Conservation (phyloP, 2,888 invertebrate species). For the Eupithecia inturbata region DNA sequence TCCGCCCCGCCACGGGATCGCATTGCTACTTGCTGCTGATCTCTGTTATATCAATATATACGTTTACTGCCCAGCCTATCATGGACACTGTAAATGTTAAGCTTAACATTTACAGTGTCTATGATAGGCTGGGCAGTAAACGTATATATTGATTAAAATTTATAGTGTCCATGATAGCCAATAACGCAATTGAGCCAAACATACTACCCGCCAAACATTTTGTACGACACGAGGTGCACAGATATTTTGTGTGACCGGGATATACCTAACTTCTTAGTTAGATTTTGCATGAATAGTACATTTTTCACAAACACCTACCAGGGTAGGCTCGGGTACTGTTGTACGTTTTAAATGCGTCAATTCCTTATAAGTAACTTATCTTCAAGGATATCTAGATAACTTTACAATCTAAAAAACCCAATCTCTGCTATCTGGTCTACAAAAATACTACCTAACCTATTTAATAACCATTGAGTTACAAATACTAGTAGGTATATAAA, state of each 20-base stretch:
- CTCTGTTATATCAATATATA: no score
- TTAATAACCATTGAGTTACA: no score
- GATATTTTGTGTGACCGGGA: no score
- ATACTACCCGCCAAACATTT: no score
- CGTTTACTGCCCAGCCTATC: neutral
- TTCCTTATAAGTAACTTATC: neutral
- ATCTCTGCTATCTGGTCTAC: neutral
- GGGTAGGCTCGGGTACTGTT: neutral
- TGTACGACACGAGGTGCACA: no score
- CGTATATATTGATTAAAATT: no score
- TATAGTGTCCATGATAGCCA: no score
- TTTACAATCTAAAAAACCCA: neutral
- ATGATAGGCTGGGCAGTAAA: neutral
- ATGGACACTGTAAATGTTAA: neutral
- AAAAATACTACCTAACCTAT: neutral
- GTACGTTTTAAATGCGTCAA: neutral
- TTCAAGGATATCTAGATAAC: slow-evolving; percentile 1
- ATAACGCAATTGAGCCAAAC: no score
- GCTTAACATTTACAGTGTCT: neutral
- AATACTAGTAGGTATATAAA: no score
- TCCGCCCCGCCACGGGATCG: no score
- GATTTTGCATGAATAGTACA: no score
- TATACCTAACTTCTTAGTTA: no score
- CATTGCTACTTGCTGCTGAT: neutral
- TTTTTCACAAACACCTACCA: neutral